phyloP scores from a whole-genome alignment of 2,888 invertebrate species.

The Ditylenchus weischeri region DNA sequence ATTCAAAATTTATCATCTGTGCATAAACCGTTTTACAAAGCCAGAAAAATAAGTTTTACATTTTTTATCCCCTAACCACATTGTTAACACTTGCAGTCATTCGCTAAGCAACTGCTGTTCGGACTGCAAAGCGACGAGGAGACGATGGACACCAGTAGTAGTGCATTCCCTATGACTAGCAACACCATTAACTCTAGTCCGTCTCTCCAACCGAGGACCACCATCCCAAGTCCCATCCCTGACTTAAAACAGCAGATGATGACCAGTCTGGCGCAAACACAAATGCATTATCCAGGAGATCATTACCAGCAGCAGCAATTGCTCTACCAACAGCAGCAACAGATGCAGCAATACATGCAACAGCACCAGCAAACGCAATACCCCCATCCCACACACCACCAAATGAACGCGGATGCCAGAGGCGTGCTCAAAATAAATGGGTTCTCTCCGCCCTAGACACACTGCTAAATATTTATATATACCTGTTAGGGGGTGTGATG shows the following conservation, averaged over 20 bases:
- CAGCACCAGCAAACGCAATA: too few relatives aligned
- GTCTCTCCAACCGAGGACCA: background rate
- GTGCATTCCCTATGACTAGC: background rate
- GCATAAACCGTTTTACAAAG: too few relatives aligned
- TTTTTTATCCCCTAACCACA: background rate
- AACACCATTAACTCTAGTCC: background rate
- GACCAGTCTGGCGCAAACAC: slow-evolving; percentile 10
- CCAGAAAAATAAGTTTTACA: too few relatives aligned
- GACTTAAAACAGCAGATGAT: background rate
- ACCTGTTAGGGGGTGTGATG: too few relatives aligned
- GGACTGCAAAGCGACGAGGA: slow-evolving; percentile 44
- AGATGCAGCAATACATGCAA: too few relatives aligned
- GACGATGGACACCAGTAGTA: background rate
- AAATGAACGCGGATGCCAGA: too few relatives aligned
- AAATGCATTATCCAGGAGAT: slow-evolving; percentile 3
- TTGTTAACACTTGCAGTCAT: slow-evolving; percentile 42
- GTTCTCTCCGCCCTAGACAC: too few relatives aligned
- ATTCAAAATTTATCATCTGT: too few relatives aligned
- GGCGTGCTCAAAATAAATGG: too few relatives aligned
- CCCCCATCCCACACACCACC: too few relatives aligned
- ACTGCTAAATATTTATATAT: too few relatives aligned
- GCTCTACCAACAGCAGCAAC: background rate
- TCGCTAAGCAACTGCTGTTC: slow-evolving; percentile 53
- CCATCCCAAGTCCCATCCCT: slow-evolving; percentile 12
- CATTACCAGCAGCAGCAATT: background rate